Evolutionary conservation across 2,888 invertebrate genomes (phyloP), one percentile per base, ranked within the genome.

Genomic region (Eristalis pertinax): DNA sequence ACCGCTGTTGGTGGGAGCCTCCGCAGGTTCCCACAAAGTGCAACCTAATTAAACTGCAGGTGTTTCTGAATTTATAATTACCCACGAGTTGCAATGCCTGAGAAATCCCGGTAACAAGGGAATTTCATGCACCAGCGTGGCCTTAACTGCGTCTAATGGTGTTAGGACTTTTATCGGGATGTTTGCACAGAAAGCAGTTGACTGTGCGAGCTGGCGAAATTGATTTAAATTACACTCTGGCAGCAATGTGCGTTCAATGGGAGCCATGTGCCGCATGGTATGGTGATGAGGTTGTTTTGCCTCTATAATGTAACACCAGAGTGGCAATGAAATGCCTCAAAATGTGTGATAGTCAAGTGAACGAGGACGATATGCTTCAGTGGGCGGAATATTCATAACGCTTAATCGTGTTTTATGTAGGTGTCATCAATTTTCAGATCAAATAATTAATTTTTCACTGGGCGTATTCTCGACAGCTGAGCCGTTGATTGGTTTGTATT

Each of bases 21-120:
- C 3, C 5, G 26, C 19, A 24, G 24, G 29, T 75, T 70, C 41
- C 70, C 70, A 72, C 65, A 60, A 74, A 84, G 24, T 80, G 63
- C 41, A 81, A 76, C 68, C 84, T 81, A 81, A 85, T 85, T 85
- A 81, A 85, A 81, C 72, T 81, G 76, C 84, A 85, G 84, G 81
- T 85, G 84, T 35, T 85, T 58, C 62, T 76, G 81, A 85, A 85
- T 81, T 72, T 73, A 73, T 85, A 85, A 85, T 85, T 81, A 73
- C 75, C 65, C 84, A 80, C 70, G 72, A 76, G 75, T 80, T 77
- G 67, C 67, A 63, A 24, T 75, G 67, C 35, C 67, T 63, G 67
- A 63, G 63, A 81, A 73, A 68, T 76, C 62, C 50, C 72, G 68
- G 81, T 58, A 81, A 64, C 76, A 81, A 19, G 72, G 67, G 68